phyloP scores from a whole-genome alignment of 2,113 vertebrate species.

The Felis chaus region DNA sequence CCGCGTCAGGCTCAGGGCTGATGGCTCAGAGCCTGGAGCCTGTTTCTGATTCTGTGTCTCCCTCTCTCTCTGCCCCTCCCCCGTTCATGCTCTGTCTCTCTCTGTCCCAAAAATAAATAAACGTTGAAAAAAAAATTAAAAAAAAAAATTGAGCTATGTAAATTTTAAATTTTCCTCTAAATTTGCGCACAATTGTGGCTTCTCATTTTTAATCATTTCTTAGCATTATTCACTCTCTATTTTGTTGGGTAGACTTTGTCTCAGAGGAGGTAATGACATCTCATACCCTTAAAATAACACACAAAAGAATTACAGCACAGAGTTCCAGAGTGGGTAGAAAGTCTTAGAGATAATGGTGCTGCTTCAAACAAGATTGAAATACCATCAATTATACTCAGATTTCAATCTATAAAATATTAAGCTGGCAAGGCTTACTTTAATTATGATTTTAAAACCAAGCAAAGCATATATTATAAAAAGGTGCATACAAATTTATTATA shows the following conservation, averaged over 20 bases:
- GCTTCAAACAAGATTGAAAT: conserved; percentile 10
- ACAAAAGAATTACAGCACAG: not conserved
- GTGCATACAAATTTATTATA: not conserved
- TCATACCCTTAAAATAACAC: not conserved
- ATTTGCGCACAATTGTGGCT: not conserved
- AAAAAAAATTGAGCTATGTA: not conserved
- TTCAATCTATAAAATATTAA: conserved; percentile 49
- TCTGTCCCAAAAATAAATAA: no score
- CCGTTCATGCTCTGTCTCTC: no score
- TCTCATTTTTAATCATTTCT: conserved; percentile 30
- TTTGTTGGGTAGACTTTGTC: not conserved
- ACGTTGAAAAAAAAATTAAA: no score
- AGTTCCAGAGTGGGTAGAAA: not conserved
- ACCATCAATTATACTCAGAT: not conserved
- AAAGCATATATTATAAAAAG: not conserved
- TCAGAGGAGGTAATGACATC: not conserved
- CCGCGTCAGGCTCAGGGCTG: no score
- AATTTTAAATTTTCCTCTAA: not conserved
- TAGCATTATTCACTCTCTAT: conserved; percentile 6
- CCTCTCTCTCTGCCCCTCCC: no score
- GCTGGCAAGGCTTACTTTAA: not conserved
- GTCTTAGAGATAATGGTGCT: not conserved
- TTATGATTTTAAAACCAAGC: conserved; percentile 34
- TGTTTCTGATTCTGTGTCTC: no score
- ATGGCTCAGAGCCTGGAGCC: no score